phyloP scores from a whole-genome alignment of 2,888 invertebrate species.

The Diplolepis rosae region DNA sequence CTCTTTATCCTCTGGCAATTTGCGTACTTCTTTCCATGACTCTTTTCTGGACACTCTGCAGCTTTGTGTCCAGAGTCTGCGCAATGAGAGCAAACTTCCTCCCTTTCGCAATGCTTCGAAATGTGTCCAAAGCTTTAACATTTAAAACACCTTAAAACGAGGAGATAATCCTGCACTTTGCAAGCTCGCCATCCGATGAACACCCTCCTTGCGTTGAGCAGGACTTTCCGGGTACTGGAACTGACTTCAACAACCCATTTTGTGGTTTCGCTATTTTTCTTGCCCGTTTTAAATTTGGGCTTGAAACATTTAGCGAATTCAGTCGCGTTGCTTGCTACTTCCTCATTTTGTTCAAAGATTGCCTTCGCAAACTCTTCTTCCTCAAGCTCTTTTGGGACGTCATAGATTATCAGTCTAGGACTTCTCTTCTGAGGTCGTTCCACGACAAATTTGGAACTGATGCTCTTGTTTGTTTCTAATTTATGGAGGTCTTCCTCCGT shows the following conservation, averaged over 20 bases:
- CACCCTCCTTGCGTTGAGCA: neutral
- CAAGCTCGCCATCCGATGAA: neutral
- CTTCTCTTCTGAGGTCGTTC: too few relatives aligned
- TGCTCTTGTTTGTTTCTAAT: too few relatives aligned
- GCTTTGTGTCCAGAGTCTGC: neutral
- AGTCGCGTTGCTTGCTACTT: neutral
- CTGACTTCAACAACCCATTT: slow-evolving; percentile 31
- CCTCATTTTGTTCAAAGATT: slow-evolving; percentile 25
- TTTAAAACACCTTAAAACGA: slow-evolving; percentile 16
- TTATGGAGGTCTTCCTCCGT: too few relatives aligned
- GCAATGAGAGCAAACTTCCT: slow-evolving; percentile 6
- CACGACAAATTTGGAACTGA: too few relatives aligned
- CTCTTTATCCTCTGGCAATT: neutral
- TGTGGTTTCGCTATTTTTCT: neutral
- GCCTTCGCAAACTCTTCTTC: neutral
- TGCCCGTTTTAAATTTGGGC: slow-evolving; percentile 26
- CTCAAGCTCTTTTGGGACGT: slow-evolving; percentile 6
- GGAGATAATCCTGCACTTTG: neutral
- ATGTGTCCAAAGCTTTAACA: slow-evolving; percentile 3
- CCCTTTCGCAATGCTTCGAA: neutral
- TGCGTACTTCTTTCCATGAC: slow-evolving; percentile 37
- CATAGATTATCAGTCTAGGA: slow-evolving; percentile 12
- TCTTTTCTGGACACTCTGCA: neutral
- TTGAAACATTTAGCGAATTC: neutral
- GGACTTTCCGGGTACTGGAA: neutral